Evolutionary conservation across 2,888 invertebrate genomes (phyloP).

Genomic region (Eristalinus sepulchralis): DNA sequence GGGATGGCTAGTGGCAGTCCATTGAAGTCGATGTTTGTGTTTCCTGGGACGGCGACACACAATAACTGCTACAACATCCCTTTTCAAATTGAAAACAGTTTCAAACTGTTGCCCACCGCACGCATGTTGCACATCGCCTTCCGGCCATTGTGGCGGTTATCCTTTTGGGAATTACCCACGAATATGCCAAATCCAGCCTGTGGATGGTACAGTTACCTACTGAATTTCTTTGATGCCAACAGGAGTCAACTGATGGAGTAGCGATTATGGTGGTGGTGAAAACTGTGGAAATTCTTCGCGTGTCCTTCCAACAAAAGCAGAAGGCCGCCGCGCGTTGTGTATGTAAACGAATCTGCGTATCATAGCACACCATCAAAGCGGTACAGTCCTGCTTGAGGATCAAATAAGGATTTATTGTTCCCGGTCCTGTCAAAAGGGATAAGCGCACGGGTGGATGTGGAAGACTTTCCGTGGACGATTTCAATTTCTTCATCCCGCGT

Average conservation of each 20-base stretch:
- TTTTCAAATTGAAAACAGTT: conserved; percentile 47
- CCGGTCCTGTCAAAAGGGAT: conserved; percentile 27
- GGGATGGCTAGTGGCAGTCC: neutral
- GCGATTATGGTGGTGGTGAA: conserved; percentile 42
- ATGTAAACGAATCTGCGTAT: conserved; percentile 60
- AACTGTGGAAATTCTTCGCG: conserved; percentile 45
- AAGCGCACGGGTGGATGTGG: conserved; percentile 7
- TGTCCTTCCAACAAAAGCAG: conserved; percentile 39
- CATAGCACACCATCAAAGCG: conserved; percentile 34
- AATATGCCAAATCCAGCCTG: conserved; percentile 18
- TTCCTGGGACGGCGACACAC: conserved; percentile 33
- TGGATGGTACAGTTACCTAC: conserved; percentile 65
- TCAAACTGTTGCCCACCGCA: conserved; percentile 65
- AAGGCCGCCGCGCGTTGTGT: conserved; percentile 48
- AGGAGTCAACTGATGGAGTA: conserved; percentile 38
- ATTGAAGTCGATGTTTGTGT: conserved; percentile 50
- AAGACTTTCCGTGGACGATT: conserved; percentile 40
- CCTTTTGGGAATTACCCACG: conserved; percentile 59
- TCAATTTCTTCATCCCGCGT: conserved; percentile 53
- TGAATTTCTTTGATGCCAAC: conserved; percentile 43
- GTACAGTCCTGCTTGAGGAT: conserved; percentile 56
- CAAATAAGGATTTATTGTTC: conserved; percentile 63
- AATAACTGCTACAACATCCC: conserved; percentile 29
- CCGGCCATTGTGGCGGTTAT: conserved; percentile 47
- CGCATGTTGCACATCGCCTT: conserved; percentile 44